Conservation (phyloP, 2,113 vertebrate genomes). For the Epinephelus moara region DNA sequence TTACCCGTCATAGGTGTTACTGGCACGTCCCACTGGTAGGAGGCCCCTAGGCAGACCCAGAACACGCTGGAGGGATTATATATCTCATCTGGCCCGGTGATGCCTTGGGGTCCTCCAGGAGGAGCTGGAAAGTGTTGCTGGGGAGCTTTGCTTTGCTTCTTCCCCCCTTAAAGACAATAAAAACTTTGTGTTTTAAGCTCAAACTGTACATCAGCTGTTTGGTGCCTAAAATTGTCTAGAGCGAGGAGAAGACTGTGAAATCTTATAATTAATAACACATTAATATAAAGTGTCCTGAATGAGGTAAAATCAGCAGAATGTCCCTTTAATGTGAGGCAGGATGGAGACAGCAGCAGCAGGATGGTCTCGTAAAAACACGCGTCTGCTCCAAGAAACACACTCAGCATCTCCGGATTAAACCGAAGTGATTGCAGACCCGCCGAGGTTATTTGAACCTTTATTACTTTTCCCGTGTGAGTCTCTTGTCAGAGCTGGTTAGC, state of each 20-base stretch:
- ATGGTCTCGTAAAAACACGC: conserved; percentile 47
- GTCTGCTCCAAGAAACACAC: conserved; percentile 61
- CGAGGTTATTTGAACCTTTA: conserved; percentile 77
- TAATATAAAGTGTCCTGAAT: not conserved
- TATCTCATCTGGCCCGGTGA: too few relatives aligned
- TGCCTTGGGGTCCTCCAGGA: too few relatives aligned
- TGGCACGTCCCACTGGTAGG: too few relatives aligned
- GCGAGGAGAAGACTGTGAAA: not conserved
- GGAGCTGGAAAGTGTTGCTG: too few relatives aligned
- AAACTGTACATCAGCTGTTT: not conserved
- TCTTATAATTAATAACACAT: not conserved
- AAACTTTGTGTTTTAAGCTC: too few relatives aligned
- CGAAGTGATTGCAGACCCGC: conserved; percentile 72
- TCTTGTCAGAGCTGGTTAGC: conserved; percentile 78
- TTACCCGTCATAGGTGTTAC: too few relatives aligned
- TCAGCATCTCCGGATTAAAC: conserved; percentile 70
- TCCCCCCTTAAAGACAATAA: too few relatives aligned
- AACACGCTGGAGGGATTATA: too few relatives aligned
- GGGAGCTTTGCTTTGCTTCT: too few relatives aligned
- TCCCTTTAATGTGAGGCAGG: not conserved
- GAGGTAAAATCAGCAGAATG: not conserved
- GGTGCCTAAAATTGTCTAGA: not conserved
- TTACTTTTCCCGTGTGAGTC: conserved; percentile 69
- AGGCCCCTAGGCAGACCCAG: too few relatives aligned
- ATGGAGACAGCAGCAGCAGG: not conserved